Conservation (phyloP, 2,113 vertebrate species). For the Dryoscopus gambensis region DNA sequence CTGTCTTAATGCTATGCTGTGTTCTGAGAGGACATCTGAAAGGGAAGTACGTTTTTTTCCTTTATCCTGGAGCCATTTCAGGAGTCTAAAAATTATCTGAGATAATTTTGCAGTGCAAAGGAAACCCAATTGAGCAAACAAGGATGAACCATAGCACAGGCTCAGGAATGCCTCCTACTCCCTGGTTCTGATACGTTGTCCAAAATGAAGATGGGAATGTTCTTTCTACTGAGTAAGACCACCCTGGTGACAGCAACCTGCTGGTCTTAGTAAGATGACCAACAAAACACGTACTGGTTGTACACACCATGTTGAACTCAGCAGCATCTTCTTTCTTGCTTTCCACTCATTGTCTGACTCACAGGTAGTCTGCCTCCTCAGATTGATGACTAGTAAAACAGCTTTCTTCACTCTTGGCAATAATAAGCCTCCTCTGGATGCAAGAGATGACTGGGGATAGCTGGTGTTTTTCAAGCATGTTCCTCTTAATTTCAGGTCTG, state of each 20-base stretch:
- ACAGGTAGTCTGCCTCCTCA: not conserved
- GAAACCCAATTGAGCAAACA: not conserved
- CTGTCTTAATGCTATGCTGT: not conserved
- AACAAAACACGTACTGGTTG: not conserved
- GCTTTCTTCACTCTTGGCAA: not conserved
- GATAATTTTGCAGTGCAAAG: not conserved
- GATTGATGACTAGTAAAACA: not conserved
- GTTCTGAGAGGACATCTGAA: not conserved
- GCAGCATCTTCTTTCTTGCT: not conserved
- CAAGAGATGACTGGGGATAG: not conserved
- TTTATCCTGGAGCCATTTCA: not conserved
- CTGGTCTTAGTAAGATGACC: not conserved
- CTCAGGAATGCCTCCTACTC: not conserved
- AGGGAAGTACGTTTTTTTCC: not conserved
- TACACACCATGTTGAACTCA: not conserved
- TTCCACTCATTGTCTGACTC: not conserved
- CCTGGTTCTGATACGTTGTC: not conserved
- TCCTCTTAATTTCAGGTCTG: not conserved
- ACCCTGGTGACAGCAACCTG: not conserved
- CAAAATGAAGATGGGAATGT: not conserved
- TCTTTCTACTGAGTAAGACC: not conserved
- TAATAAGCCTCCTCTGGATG: not conserved
- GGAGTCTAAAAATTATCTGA: not conserved
- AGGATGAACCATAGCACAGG: not conserved
- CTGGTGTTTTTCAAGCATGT: not conserved